Conservation (phyloP, 2,888 invertebrate genomes). For the Apeira syringaria region DNA sequence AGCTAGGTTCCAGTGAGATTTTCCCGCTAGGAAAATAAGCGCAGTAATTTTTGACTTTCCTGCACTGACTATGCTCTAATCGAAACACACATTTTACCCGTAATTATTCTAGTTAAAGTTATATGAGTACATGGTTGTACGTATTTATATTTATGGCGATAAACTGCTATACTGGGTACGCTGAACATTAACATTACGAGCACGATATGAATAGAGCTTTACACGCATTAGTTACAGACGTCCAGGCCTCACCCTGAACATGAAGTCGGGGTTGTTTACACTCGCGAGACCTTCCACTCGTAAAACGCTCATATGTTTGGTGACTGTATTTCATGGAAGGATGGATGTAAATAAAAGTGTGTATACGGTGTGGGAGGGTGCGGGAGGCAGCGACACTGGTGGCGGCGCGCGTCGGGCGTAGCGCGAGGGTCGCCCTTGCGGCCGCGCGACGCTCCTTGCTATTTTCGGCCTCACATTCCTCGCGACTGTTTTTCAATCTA, state of each 20-base stretch:
- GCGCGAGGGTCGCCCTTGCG: slow-evolving; percentile 77
- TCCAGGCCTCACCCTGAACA: slow-evolving; percentile 44
- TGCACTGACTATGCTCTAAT: too few relatives aligned
- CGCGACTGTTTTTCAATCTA: slow-evolving; percentile 80
- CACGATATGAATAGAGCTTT: slow-evolving; percentile 14
- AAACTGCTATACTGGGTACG: too few relatives aligned
- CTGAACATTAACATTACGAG: too few relatives aligned
- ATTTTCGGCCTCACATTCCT: slow-evolving; percentile 82
- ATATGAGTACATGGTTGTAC: too few relatives aligned
- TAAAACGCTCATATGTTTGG: slow-evolving; percentile 53
- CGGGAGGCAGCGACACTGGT: slow-evolving; percentile 34
- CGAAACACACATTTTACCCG: too few relatives aligned
- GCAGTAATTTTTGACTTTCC: too few relatives aligned
- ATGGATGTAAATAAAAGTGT: slow-evolving; percentile 75
- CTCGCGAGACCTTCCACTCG: slow-evolving; percentile 55
- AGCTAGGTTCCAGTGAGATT: too few relatives aligned
- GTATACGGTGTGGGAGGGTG: slow-evolving; percentile 46
- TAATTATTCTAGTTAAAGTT: too few relatives aligned
- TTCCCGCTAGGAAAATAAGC: too few relatives aligned
- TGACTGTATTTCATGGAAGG: slow-evolving; percentile 60
- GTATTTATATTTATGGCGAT: too few relatives aligned
- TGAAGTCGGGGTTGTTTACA: slow-evolving; percentile 52
- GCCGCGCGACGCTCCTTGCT: slow-evolving; percentile 76
- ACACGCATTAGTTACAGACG: slow-evolving; percentile 20
- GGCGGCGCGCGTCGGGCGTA: slow-evolving; percentile 55